Base-by-base conservation (phyloP, 2,113 vertebrate genomes). In the Brachionichthys hirsutus region DNA sequence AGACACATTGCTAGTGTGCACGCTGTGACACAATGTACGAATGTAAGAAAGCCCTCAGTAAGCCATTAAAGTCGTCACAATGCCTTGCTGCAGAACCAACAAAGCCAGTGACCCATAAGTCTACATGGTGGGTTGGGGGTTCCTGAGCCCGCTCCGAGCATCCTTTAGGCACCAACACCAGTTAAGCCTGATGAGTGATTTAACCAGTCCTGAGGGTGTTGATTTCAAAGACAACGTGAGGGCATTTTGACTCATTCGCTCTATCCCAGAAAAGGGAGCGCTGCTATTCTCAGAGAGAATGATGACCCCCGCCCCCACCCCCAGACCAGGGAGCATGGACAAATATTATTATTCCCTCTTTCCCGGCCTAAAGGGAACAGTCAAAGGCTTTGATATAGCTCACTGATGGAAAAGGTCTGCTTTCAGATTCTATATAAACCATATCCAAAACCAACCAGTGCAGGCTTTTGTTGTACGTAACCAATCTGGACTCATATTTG, bases 201-300 rank as follows among this genome's bases (percentile, higher is more conserved):
- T 76, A 69, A 59, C 54, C 14, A 34, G 68, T 59, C 64, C 78
- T 61, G 46, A 67, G 55, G 56, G 70, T 48, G 1, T 20, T 67
- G 45, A 66, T 73, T 82, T 82, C 81, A 80, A 82, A 84, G 75
- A 70, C 80, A 80, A 73, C 78, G 85, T 78, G 76, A 81, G 74
- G 89, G 86, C 88, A 90, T 90, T 90, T 91, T 88, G 89, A 92
- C 87, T 91, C 87, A 91, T 91, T 90, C 80, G 10, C 59, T 59
- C 67, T 60, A 43, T 17, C 54, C 54, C 66, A 74, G 36, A 76
- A 63, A 75, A 46, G 24, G 15, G 58, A 67, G 60, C 9, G 2
- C 18, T 45, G 30, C 75, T 77, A 71, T 73, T 78, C 67, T 73
- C 48, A 73, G 64, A 62, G 38, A 81, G 50, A 62, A 65, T 3